These are phyloP conservation scores for Maniola jurtina DNA, from an alignment of 1,140 invertebrate genomes.

Conservation along the genomic window DNA sequence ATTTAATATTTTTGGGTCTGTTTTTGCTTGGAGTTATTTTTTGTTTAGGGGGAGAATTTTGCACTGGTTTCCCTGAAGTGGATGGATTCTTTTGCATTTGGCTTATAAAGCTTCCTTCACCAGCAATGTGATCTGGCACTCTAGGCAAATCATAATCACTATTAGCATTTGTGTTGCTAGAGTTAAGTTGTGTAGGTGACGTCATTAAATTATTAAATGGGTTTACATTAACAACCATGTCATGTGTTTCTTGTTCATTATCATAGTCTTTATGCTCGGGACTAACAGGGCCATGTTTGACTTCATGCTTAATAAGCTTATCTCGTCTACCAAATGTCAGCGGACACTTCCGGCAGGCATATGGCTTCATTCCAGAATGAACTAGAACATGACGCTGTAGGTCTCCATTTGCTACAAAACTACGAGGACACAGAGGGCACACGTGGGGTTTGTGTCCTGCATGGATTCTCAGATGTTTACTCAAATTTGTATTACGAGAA, in stretches of 20 bases:
- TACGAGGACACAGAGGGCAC: constrained; percentile 86
- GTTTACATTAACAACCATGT: constrained; percentile 80
- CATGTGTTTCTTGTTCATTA: constrained; percentile 62
- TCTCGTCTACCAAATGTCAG: constrained; percentile 83
- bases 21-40: constrained; percentile 56
- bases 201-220: constrained; percentile 75
- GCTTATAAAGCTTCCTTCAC: constrained; percentile 74
- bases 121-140: constrained; percentile 77
- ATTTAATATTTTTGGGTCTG: constrained; percentile 73
- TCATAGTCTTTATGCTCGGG: constrained; percentile 50
- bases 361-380: constrained; percentile 86
- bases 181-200: constrained; percentile 50
- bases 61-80: constrained; percentile 45
- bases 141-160: constrained; percentile 67
- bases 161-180: constrained; percentile 45
- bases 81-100: constrained; percentile 59
- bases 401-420: constrained; percentile 85
- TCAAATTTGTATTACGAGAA: constrained; percentile 89
- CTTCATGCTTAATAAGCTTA: constrained; percentile 81
- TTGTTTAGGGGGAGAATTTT: constrained; percentile 53
- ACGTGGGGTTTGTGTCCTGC: constrained; percentile 85
- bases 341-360: constrained; percentile 83
- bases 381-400: constrained; percentile 84
- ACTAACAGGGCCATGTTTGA: constrained; percentile 70
- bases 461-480: constrained; percentile 90